Evolutionary conservation across 2,888 invertebrate genomes (phyloP), one percentile per base, ranked within the genome.

Genomic region (Rhimphoctona megacephalus): DNA sequence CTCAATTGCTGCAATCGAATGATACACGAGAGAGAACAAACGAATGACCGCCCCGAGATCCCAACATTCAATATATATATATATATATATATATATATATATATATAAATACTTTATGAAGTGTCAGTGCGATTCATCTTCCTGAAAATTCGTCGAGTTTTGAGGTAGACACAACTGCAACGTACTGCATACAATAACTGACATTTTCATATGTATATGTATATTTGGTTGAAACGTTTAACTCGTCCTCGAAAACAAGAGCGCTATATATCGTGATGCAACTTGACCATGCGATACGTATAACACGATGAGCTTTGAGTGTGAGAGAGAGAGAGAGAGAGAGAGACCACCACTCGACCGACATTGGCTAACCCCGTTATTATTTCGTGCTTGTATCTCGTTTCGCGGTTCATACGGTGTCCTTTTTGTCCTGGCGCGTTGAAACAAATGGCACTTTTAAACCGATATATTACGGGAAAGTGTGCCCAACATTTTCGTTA

Each of bases 371-470:
- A 92, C 92, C 92, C 91, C 91, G 91, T 93, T 93, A 93, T 93
- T 93, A 93, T 93, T 93, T 93, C 90, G 90, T 87, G 90, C 88
- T 87, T 89, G 43, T 72, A 52, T 67, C 57, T 72, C 67, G 70
- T 76, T 69, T 76, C 19, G 69, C 46, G 46, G 77, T 36, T 22
- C 30, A 74, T 61, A 19, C 49, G 39, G 69, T 70, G 57, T 67
- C 83, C 90, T 92, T 93, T 93, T 93, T 92, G 91, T 93, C 89
- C 91, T 90, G 22, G 72, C 77, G 69, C 89, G 89, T 89, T 90
- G 90, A 90, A 94, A 94, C 93, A 94, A 94, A 94, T 93, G 93
- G 92, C 90, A 93, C 93, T 93, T 92, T 92, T 93, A 91, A 92
- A 91, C 92, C 93, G 91, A 94, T 93, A 93, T 93, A 93, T 93